Evolutionary conservation across 1,140 invertebrate species (phyloP), one percentile per base, ranked within the genome.

Genomic region (Octopus bimaculoides): DNA sequence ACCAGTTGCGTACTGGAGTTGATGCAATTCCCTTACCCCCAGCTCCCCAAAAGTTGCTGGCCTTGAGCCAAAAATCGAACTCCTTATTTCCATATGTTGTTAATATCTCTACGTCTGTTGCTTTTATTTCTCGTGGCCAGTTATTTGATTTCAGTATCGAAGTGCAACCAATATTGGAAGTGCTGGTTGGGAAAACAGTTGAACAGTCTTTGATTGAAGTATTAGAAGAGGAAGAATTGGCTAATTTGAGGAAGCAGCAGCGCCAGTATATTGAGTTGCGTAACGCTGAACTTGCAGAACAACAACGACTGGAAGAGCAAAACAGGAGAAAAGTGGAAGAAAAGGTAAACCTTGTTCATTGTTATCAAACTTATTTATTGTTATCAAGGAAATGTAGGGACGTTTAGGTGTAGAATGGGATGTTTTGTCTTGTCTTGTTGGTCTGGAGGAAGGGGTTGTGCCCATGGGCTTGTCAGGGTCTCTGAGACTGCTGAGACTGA

Each of bases 131-230:
- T 41, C 26, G 3, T 3, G 26, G 26, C 26, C 85, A 92, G 90
- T 83, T 92, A 17, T 91, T 92, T 84, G 94, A 97, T 90, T 98
- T 96, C 90, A 96, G 97, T 89, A 90, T 93, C 83, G 96, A 97
- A 89, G 95, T 96, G 9, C 93, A 94, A 85, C 95, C 96, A 8
- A 94, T 97, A 69, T 91, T 97, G 77, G 96, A 97, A 89, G 93
- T 95, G 17, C 90, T 98, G 54, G 94, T 97, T 26, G 95, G 95
- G 52, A 95, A 96, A 88, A 96, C 95, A 54, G 92, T 96, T 66
- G 95, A 97, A 86, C 95, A 96, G 90, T 93, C 95, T 12, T 90
- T 97, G 82, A 92, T 95, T 5, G 96, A 98, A 89, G 90, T 92
- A 4, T 89, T 91, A 87, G 91, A 92, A 83, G 91, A 92, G 83